Evolutionary conservation across 1,140 invertebrate species (phyloP).

Genomic region (Drosophila guanche): DNA sequence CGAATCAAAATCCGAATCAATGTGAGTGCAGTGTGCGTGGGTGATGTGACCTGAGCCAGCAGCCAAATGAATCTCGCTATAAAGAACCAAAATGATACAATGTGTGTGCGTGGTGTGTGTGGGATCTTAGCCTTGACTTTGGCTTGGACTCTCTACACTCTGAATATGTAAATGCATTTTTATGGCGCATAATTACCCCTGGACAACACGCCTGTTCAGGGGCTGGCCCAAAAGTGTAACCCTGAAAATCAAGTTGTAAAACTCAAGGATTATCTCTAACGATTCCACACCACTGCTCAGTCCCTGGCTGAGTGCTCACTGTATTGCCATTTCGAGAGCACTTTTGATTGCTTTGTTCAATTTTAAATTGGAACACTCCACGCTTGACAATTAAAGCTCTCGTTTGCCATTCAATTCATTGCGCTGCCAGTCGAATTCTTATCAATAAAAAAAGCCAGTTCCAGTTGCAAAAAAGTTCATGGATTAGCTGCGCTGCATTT

Average conservation of each 20-base stretch:
- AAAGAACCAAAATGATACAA: constrained; percentile 13
- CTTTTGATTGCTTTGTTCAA: constrained; percentile 41
- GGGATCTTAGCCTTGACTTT: constrained; percentile 70
- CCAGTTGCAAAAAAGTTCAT: constrained; percentile 61
- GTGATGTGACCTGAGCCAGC: constrained; percentile 3
- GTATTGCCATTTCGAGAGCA: constrained; percentile 18
- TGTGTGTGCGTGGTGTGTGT: constrained; percentile 23
- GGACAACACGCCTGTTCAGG: constrained; percentile 30
- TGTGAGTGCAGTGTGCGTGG: constrained; percentile 56
- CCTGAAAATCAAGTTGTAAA: background rate
- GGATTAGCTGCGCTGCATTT: constrained; percentile 47
- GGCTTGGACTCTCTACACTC: constrained; percentile 37
- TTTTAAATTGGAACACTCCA: constrained; percentile 50
- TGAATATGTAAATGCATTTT: constrained; percentile 52
- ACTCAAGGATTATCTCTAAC: constrained; percentile 3
- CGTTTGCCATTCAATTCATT: constrained; percentile 7
- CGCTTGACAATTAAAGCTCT: constrained; percentile 54
- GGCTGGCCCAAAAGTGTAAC: background rate
- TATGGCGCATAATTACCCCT: constrained; percentile 26
- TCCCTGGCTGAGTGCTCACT: constrained; percentile 9
- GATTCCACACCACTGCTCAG: background rate
- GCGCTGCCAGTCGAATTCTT: constrained; percentile 57
- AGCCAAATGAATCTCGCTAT: background rate
- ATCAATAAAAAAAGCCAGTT: constrained; percentile 65
- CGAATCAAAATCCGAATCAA: constrained; percentile 8